A percentile compares a stretch with the other conserved stretches of the same genome.
These are phyloP conservation scores for Poeciliopsis presidionis DNA, from an alignment of 2,797 vertebrate genomes.

Conservation along the genomic window DNA sequence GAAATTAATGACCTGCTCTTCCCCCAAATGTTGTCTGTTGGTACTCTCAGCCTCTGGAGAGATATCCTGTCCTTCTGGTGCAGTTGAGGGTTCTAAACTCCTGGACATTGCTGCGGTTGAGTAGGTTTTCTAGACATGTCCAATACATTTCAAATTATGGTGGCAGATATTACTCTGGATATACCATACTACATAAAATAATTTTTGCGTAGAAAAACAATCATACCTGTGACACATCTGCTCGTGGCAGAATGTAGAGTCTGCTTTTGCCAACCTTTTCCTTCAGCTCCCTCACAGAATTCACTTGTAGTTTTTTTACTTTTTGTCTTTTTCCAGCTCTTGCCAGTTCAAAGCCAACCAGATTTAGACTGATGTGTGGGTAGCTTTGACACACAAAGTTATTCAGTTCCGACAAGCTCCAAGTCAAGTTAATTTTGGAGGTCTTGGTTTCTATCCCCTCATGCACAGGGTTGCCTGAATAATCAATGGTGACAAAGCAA, in stretches of 20 bases:
- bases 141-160: too few species aligned
- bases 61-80: neutral
- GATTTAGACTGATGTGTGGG: neutral
- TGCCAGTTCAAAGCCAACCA: neutral
- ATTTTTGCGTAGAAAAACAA: too few species aligned
- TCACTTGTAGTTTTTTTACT: neutral
- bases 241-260: neutral
- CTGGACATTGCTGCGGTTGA: too few species aligned
- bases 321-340: neutral
- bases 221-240: neutral
- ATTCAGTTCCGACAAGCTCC: too few species aligned
- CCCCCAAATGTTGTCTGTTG: neutral
- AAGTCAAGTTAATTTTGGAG: too few species aligned
- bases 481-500: too few species aligned
- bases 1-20: neutral
- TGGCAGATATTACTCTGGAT: too few species aligned
- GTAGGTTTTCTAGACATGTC: too few species aligned
- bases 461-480: too few species aligned
- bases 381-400: too few species aligned
- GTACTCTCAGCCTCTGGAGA: neutral
- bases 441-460: too few species aligned
- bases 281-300: conserved; percentile 8
- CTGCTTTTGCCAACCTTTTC: neutral
- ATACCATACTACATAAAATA: too few species aligned
- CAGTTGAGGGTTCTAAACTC: neutral